A percentile compares a stretch with the other conserved stretches of the same genome.
These are phyloP conservation scores for Microcebus jonahi DNA, from an alignment of 2,113 vertebrate genomes.

Conservation along the genomic window DNA sequence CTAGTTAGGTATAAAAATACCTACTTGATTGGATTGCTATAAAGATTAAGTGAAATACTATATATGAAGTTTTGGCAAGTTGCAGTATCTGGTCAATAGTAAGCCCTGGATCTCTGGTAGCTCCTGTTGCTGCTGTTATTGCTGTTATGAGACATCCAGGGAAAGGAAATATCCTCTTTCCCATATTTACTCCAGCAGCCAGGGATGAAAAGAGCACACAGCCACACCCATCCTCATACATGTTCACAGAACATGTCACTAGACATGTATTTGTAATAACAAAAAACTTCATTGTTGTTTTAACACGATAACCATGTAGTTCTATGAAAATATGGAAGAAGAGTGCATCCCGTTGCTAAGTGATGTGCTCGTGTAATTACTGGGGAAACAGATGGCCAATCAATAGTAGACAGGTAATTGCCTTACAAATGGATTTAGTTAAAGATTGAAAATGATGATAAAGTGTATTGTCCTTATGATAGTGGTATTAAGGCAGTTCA, in stretches of 20 bases:
- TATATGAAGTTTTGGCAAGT: neutral
- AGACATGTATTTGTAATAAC: neutral
- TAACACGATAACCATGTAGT: accelerated
- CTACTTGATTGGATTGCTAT: neutral
- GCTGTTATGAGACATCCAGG: neutral
- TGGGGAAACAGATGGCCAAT: slow-evolving; percentile 69
- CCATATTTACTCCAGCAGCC: neutral
- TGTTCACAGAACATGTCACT: neutral
- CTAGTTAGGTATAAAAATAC: neutral
- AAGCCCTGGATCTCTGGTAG: neutral
- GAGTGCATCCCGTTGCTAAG: slow-evolving; percentile 57
- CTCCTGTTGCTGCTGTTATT: neutral
- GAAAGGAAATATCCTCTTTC: neutral
- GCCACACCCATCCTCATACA: neutral
- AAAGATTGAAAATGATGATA: slow-evolving; percentile 70
- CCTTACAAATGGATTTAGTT: slow-evolving; percentile 70
- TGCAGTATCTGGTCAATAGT: neutral
- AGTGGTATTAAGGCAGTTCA: slow-evolving; percentile 45
- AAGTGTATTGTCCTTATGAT: slow-evolving; percentile 43
- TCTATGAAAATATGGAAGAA: slow-evolving; percentile 37
- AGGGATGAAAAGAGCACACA: neutral
- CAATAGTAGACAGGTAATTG: slow-evolving; percentile 77
- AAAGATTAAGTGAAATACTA: neutral
- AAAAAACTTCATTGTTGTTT: neutral
- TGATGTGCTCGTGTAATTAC: slow-evolving; percentile 56